phyloP scores from a whole-genome alignment of 1,140 invertebrate genomes.

The Mesaphorura yosii region DNA sequence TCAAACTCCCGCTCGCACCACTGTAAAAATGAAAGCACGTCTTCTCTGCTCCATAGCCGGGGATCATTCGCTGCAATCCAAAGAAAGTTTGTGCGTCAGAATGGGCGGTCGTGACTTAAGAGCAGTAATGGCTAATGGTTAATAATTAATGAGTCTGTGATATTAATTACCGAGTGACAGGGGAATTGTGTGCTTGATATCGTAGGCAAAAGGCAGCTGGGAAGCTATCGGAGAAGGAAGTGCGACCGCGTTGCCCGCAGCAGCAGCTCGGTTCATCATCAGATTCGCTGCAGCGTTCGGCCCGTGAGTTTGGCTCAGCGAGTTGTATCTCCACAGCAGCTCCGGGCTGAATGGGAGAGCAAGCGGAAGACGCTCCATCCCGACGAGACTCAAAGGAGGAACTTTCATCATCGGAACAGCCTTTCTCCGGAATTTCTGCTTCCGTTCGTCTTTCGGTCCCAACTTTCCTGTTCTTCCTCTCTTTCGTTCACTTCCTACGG shows the following conservation, averaged over 20 bases:
- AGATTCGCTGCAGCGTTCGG: slow-evolving; percentile 18
- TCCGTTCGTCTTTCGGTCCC: slow-evolving; percentile 17
- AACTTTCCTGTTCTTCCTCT: slow-evolving; percentile 8
- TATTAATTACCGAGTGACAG: slow-evolving; percentile 48
- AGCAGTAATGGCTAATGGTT: not conserved
- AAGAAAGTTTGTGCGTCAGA: not conserved
- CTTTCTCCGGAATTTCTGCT: slow-evolving; percentile 20
- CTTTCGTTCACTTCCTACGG: too few relatives aligned
- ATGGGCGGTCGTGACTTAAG: too few relatives aligned
- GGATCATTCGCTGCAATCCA: slow-evolving; percentile 62
- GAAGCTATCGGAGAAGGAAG: slow-evolving; percentile 32
- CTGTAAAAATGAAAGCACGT: slow-evolving; percentile 73
- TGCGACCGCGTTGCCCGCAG: slow-evolving; percentile 35
- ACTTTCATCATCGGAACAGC: slow-evolving; percentile 36
- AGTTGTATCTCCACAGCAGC: slow-evolving; percentile 66
- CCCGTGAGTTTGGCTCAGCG: slow-evolving; percentile 48
- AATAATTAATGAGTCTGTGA: not conserved
- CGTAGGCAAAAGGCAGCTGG: slow-evolving; percentile 39
- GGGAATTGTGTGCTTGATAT: slow-evolving; percentile 74
- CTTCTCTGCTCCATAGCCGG: slow-evolving; percentile 76
- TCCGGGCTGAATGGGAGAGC: slow-evolving; percentile 60
- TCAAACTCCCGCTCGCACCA: slow-evolving; percentile 90
- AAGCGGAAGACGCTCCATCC: slow-evolving; percentile 50
- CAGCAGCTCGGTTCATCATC: slow-evolving; percentile 33
- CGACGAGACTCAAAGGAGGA: slow-evolving; percentile 36